Evolutionary conservation across 2,888 invertebrate species (phyloP).

Genomic region (Micropterix aruncella): DNA sequence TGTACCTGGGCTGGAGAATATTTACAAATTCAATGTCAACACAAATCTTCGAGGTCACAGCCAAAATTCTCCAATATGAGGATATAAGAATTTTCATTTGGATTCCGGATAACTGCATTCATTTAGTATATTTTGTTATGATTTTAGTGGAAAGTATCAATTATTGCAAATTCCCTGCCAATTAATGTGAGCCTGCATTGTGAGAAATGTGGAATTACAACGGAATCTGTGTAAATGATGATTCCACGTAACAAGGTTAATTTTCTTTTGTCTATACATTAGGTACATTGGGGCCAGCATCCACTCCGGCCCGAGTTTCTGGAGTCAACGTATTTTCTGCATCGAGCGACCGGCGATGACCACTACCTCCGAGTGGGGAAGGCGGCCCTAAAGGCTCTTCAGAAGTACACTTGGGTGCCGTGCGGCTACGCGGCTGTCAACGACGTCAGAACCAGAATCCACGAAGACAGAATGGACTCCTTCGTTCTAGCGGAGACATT

Average conservation of each 20-base stretch:
- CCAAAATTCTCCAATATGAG: too few species aligned
- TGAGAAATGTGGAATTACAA: too few species aligned
- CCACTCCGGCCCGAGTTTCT: constrained; percentile 94
- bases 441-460: constrained; percentile 78
- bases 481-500: constrained; percentile 96
- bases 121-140: too few species aligned
- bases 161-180: too few species aligned
- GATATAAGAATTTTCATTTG: too few species aligned
- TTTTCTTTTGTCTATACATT: constrained; percentile 11
- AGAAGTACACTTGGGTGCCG: constrained; percentile 81
- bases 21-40: too few species aligned
- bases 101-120: too few species aligned
- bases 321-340: constrained; percentile 95
- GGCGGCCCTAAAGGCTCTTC: constrained; percentile 74
- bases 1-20: too few species aligned
- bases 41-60: too few species aligned
- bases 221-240: too few species aligned
- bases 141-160: too few species aligned
- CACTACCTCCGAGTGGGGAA: constrained; percentile 89
- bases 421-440: constrained; percentile 98
- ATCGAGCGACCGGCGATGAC: constrained; percentile 88
- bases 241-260: background rate
- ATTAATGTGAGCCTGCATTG: too few species aligned
- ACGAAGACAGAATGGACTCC: constrained; percentile 97
- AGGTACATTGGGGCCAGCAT: constrained; percentile 98